Percentiles rank a stretch among this genome's conserved stretches.
Conservation (phyloP, 2,113 vertebrate species). For the Sylvilagus bachmani region DNA sequence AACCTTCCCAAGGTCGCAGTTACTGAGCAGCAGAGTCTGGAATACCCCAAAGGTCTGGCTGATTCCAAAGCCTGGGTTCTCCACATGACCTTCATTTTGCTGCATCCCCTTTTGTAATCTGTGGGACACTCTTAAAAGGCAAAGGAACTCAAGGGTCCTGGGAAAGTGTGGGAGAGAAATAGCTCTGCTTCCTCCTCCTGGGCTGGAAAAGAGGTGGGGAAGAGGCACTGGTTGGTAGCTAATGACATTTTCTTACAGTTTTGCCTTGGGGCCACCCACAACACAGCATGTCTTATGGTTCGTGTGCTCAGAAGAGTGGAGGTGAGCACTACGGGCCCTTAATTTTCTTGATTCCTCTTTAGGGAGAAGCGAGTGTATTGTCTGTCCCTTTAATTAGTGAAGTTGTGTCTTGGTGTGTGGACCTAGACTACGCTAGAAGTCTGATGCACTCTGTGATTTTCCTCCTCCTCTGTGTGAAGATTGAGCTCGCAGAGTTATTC, state of each 20-base stretch:
- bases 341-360: neutral
- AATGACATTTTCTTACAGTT: slow-evolving; percentile 12
- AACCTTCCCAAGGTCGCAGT: neutral
- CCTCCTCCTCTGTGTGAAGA: neutral
- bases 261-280: neutral
- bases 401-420: neutral
- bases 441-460: neutral
- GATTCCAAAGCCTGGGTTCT: neutral
- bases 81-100: neutral
- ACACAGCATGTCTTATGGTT: neutral
- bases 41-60: neutral
- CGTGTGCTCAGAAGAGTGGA: slow-evolving; percentile 9
- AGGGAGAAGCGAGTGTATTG: neutral
- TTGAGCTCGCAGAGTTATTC: slow-evolving; percentile 44
- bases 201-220: neutral
- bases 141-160: neutral
- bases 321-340: neutral
- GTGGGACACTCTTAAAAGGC: neutral
- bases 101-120: neutral
- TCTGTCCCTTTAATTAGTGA: neutral
- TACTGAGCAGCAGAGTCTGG: neutral
- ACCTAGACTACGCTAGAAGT: neutral
- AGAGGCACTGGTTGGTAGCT: neutral
- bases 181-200: neutral
- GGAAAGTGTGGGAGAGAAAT: neutral